Evolutionary conservation across 2,113 vertebrate genomes (phyloP).

Genomic region (Eclectus roratus): DNA sequence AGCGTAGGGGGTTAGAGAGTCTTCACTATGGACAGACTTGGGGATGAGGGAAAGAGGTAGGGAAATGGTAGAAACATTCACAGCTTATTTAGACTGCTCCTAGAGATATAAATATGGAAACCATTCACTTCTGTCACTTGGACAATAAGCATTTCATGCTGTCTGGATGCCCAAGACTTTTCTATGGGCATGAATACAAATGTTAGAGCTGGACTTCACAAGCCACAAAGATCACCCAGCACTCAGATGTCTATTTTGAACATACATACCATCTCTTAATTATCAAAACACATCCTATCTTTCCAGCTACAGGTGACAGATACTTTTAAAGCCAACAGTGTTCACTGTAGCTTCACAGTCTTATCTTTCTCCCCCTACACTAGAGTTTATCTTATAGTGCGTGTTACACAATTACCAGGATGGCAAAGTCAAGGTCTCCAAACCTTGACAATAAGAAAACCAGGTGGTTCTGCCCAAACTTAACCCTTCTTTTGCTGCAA

Average conservation of each 20-base stretch:
- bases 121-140: not conserved
- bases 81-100: not conserved
- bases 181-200: not conserved
- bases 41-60: not conserved
- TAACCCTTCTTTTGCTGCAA: not conserved
- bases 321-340: not conserved
- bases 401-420: not conserved
- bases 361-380: not conserved
- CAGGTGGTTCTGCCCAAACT: not conserved
- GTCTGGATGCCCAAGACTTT: not conserved
- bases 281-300: not conserved
- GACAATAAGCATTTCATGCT: not conserved
- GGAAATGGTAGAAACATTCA: not conserved
- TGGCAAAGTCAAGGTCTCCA: not conserved
- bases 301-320: not conserved
- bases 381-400: accelerated
- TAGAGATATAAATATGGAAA: not conserved
- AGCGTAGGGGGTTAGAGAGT: not conserved
- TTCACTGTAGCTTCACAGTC: not conserved
- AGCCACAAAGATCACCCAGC: not conserved
- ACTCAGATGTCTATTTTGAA: not conserved
- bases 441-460: not conserved
- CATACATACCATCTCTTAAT: not conserved
- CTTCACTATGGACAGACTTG: not conserved
- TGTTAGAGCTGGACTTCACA: not conserved